Base-by-base conservation (phyloP, 2,888 invertebrate species). In the Aleiodes alternator region DNA sequence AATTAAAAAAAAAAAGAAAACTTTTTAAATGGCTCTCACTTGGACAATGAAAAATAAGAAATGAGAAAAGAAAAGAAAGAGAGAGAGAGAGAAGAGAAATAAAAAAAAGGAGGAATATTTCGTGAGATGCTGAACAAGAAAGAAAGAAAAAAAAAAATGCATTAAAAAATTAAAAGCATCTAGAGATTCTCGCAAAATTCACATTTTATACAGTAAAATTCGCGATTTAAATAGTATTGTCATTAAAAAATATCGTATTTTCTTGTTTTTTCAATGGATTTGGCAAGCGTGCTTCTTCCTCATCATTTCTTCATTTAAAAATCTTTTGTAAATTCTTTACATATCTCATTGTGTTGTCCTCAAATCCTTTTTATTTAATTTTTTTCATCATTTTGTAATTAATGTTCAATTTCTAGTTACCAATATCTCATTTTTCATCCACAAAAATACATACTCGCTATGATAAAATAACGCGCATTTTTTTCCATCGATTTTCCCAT, bases 201-300 rank as follows among this genome's bases (percentile, higher is more conserved):
- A 23, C 23, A 73, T 57, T 38, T 53, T 48, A 78, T 69, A 66
- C 73, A 43, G 48, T 23, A 71, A 75, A 59, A 73, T 77, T 55
- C 53, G 69, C 6, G 34, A 6, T 43, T 72, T 73, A 74, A 79
- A 76, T 69, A 76, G 80, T 82, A 82, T 82, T 82, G 82, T 86
- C 86, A 79, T 86, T 85, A 84, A 86, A 86, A 86, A 85, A 85
- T 85, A 86, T 84, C 75, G 79, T 80, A 79, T 80, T 73, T 34
- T 75, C 75, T 79, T 14, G 23, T 71, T 73, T 23, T 23, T 23
- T 57, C 64, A 29, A 16, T 57, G 81, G 75, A 80, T 85, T 85
- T 85, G 85, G 85, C 85, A 85, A 85, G 84, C 82, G 80, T 82
- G 81, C 80, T 78, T 78, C 77, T 78, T 59, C 11, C 29, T 48